These are phyloP conservation scores for Pomatostomus ruficeps DNA, from an alignment of 2,113 vertebrate genomes.

Conservation along the genomic window DNA sequence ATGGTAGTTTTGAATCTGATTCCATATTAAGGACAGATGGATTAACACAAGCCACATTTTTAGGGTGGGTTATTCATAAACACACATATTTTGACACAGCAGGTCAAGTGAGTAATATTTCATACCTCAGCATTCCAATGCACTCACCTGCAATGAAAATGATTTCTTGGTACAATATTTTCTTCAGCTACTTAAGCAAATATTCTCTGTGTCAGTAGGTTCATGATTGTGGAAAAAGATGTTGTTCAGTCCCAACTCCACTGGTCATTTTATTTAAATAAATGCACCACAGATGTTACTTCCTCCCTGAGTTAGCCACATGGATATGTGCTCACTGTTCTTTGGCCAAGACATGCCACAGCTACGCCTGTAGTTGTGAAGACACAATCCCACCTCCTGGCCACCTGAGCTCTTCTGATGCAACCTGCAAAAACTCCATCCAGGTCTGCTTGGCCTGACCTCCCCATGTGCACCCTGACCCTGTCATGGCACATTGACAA, in stretches of 20 bases:
- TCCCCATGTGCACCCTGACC: background rate
- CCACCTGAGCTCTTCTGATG: background rate
- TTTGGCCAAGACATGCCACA: background rate
- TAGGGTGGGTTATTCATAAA: background rate
- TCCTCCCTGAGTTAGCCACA: background rate
- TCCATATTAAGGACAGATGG: background rate
- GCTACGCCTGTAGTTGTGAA: background rate
- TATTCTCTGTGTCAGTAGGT: background rate
- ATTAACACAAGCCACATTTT: background rate
- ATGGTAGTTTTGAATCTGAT: background rate
- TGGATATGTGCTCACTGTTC: background rate
- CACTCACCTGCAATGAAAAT: background rate
- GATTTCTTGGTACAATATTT: background rate
- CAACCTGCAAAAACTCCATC: background rate
- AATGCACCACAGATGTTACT: background rate
- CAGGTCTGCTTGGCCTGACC: background rate
- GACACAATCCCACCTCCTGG: background rate
- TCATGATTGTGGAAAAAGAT: background rate
- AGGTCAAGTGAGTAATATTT: background rate
- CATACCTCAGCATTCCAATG: background rate
- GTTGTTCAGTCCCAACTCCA: background rate
- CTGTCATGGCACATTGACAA: background rate
- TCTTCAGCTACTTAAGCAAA: background rate
- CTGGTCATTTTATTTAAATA: background rate
- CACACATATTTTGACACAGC: background rate